A percentile compares a stretch with the other conserved stretches of the same genome.
Evolutionary conservation across 2,797 vertebrate genomes (phyloP).

Genomic region (Streptopelia turtur): DNA sequence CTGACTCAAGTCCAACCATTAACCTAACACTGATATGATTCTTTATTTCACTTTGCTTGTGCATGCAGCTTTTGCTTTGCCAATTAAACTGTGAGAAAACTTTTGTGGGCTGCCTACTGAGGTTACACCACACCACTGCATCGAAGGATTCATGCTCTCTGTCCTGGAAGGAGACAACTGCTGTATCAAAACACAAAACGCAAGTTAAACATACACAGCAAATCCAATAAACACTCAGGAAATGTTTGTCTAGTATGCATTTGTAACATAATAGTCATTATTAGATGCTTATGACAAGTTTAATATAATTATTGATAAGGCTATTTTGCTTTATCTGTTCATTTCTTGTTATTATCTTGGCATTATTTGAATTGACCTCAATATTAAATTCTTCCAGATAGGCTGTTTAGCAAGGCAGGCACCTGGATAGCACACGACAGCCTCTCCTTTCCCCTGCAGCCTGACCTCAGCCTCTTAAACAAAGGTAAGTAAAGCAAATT

Average conservation of each 20-base stretch:
- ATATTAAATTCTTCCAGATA: not conserved
- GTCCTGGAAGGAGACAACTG: not conserved
- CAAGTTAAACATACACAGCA: too few species aligned
- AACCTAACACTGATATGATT: not conserved
- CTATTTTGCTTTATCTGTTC: not conserved
- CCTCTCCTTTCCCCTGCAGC: not conserved
- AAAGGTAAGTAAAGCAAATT: slow-evolving; percentile 20
- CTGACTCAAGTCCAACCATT: not conserved
- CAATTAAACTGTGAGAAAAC: not conserved
- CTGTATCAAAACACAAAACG: not conserved
- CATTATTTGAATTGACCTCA: not conserved
- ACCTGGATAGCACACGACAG: not conserved
- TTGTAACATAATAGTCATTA: not conserved
- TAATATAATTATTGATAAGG: not conserved
- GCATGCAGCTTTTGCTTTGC: too few species aligned
- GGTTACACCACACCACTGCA: not conserved
- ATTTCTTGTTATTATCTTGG: not conserved
- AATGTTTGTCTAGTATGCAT: not conserved
- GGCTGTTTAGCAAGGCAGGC: not conserved
- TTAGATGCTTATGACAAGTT: not conserved
- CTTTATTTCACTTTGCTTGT: too few species aligned
- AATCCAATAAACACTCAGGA: not conserved
- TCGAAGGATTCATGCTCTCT: not conserved
- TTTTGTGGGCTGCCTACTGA: not conserved
- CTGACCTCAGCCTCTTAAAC: not conserved